Evolutionary conservation across 2,797 vertebrate species (phyloP).

Genomic region (Argyrosomus regius): DNA sequence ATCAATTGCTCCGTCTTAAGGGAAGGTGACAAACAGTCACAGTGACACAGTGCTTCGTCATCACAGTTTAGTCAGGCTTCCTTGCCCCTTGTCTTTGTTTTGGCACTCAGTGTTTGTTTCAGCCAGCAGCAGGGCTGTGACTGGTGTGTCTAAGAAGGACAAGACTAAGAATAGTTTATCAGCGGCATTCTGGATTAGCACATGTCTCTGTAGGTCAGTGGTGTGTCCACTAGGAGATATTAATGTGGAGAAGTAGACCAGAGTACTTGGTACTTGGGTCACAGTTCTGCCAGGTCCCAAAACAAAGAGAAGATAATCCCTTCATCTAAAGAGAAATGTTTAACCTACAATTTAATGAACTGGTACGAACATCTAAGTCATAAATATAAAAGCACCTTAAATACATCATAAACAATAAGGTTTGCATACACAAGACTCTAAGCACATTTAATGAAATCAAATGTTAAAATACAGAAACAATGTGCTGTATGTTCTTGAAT

Average conservation of each 20-base stretch:
- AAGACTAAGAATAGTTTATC: slow-evolving; percentile 76
- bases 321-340: slow-evolving; percentile 11
- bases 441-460: not conserved
- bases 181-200: slow-evolving; percentile 59
- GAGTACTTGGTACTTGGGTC: slow-evolving; percentile 2
- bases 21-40: slow-evolving; percentile 39
- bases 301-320: slow-evolving; percentile 2
- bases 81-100: slow-evolving; percentile 44
- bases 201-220: slow-evolving; percentile 55
- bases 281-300: not conserved
- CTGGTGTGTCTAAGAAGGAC: slow-evolving; percentile 54
- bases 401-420: not conserved
- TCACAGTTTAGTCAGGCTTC: slow-evolving; percentile 22
- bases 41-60: slow-evolving; percentile 25
- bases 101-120: slow-evolving; percentile 21
- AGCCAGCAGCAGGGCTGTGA: slow-evolving; percentile 23
- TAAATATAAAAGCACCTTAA: not conserved
- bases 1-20: slow-evolving; percentile 18
- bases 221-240: slow-evolving; percentile 28
- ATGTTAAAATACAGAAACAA: not conserved
- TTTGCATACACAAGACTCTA: not conserved
- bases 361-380: not conserved
- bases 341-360: not conserved
- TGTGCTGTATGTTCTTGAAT: not conserved
- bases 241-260: not conserved